Evolutionary conservation across 2,797 vertebrate genomes (phyloP).

Genomic region (Odontamblyopus lacepedii): DNA sequence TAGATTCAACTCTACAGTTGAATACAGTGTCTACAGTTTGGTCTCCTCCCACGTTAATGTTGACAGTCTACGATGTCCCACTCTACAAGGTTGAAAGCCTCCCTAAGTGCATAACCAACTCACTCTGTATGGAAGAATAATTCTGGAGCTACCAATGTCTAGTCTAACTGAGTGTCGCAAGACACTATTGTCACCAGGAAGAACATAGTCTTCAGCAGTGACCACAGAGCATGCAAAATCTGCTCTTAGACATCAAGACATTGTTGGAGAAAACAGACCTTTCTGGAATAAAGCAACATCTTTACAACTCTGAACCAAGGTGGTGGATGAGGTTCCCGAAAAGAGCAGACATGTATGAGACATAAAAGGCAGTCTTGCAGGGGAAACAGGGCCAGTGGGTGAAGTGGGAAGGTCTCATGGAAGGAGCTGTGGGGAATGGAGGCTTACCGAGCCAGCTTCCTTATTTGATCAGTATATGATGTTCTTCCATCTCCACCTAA

Average conservation of each 20-base stretch:
- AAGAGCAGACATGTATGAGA: no score
- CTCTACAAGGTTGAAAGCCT: neutral
- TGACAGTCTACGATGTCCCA: neutral
- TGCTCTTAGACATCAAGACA: neutral
- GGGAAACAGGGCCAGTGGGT: no score
- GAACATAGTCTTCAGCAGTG: neutral
- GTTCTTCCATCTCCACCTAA: no score
- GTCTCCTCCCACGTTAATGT: neutral
- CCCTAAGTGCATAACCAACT: neutral
- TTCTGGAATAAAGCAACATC: no score
- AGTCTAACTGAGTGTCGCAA: neutral
- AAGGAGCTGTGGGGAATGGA: no score
- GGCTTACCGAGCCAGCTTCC: no score
- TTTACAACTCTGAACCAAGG: no score
- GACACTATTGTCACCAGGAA: neutral
- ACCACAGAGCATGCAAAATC: neutral
- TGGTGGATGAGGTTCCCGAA: no score
- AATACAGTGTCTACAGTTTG: conserved; percentile 1
- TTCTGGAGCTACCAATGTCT: neutral
- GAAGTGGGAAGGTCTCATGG: no score
- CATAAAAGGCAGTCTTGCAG: no score
- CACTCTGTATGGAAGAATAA: neutral
- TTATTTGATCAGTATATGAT: no score
- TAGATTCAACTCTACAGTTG: neutral
- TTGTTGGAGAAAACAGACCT: neutral